Evolutionary conservation across 2,113 vertebrate genomes (phyloP).

Genomic region (Cranoglanis bouderius): DNA sequence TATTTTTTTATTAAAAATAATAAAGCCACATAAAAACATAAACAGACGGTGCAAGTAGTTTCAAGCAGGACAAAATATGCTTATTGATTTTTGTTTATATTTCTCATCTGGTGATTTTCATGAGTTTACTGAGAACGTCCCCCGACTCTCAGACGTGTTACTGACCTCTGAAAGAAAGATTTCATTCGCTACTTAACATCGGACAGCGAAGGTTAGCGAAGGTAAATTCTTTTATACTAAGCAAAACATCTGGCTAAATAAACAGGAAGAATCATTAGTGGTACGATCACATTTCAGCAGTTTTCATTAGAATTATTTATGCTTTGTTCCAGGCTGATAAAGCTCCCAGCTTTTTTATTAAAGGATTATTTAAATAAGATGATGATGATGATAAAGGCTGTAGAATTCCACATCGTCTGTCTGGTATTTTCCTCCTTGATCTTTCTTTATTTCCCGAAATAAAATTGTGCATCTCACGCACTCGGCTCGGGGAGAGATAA

Average conservation of each 20-base stretch:
- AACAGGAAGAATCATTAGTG: neutral
- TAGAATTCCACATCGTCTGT: neutral
- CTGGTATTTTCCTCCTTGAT: neutral
- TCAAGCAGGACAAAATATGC: neutral
- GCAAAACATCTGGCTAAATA: too few species aligned
- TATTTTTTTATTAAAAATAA: too few species aligned
- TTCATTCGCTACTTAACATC: neutral
- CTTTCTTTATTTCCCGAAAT: neutral
- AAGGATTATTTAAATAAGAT: neutral
- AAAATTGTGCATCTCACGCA: neutral
- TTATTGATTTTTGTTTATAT: neutral
- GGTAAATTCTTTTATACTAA: neutral
- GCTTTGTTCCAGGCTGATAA: neutral
- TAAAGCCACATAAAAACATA: too few species aligned
- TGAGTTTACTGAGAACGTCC: neutral
- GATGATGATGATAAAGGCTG: neutral
- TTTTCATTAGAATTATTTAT: neutral
- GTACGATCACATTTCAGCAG: too few species aligned
- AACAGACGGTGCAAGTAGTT: neutral
- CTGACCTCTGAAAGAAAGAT: neutral
- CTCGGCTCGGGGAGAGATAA: neutral
- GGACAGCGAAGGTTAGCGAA: neutral
- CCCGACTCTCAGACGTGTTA: neutral
- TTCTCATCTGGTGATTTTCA: neutral
- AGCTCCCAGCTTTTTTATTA: neutral